phyloP scores from a whole-genome alignment of 2,888 invertebrate genomes.

The Villa cingulata region DNA sequence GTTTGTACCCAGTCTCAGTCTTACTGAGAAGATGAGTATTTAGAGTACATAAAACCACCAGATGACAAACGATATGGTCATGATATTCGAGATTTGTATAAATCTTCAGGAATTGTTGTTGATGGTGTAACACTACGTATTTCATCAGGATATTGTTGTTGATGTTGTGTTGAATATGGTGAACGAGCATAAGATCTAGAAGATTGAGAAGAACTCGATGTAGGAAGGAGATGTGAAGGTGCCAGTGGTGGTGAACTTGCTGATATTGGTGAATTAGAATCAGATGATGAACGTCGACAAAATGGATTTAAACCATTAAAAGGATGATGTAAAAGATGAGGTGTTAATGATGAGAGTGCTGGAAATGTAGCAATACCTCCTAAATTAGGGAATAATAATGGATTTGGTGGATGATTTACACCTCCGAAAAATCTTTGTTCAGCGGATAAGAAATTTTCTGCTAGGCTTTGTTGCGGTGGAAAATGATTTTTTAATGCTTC shows the following conservation, averaged over 20 bases:
- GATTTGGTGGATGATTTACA: conserved; percentile 40
- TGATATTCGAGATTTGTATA: conserved; percentile 23
- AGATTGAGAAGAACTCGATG: conserved; percentile 6
- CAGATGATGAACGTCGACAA: conserved; percentile 36
- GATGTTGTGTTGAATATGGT: conserved; percentile 2
- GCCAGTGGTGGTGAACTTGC: conserved; percentile 33
- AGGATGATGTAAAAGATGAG: conserved; percentile 29
- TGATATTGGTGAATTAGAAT: conserved; percentile 41
- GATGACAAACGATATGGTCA: conserved; percentile 28
- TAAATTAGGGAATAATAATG: conserved; percentile 45
- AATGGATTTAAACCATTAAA: conserved; percentile 34
- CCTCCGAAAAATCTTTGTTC: conserved; percentile 17
- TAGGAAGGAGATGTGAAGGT: conserved; percentile 13
- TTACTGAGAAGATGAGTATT: conserved; percentile 6
- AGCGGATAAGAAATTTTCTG: conserved; percentile 18
- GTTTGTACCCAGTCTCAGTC: not conserved
- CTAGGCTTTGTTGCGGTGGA: conserved; percentile 10
- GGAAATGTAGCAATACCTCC: conserved; percentile 44
- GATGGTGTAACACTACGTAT: not conserved
- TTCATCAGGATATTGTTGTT: not conserved
- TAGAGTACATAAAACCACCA: conserved; percentile 13
- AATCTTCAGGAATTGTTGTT: conserved; percentile 5
- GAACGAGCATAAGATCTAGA: conserved; percentile 10
- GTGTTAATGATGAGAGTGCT: conserved; percentile 35
- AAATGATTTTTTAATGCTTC: conserved; percentile 47